Evolutionary conservation across 2,113 vertebrate species (phyloP), one percentile per base, ranked within the genome.

Genomic region (Cinclus mexicanus): DNA sequence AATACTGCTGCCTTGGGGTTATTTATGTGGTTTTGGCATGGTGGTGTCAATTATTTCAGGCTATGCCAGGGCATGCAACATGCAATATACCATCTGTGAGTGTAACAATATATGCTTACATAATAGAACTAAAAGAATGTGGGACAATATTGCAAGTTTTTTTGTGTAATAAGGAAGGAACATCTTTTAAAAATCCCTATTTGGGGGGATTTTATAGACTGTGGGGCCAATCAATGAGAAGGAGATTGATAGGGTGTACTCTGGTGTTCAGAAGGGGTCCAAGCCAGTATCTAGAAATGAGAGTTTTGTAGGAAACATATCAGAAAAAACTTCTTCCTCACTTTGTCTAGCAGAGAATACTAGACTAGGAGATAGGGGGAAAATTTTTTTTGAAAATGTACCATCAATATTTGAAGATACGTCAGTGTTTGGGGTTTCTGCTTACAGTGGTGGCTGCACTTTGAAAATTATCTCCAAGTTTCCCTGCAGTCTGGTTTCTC

Each of bases 81-180:
- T 49, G 56, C 28, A 41, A 2, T 37, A 21, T 17, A 11, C n/a
- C 55, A 12, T 63, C 71, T 68, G 35, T 65, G 50, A 37, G 25
- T 39, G 11, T 60, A 87, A 47, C 25, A 33, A 29, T 47, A 41
- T 35, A n/a, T 3, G 24, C 46, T 55, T 59, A 31, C 22, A 10
- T 52, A 56, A 77, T 28, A 47, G 64, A 76, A 29, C 31, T 67
- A 26, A 41, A 86, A 86, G 63, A 72, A 47, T 9, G 10, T 17
- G 3, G 4, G 6, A 2, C 52, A 69, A 59, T 5, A 37, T 13
- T 37, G 46, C 7, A 19, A 29, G 2, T 1, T 1, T 25, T 31
- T 80, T 35, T 60, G 24, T 87, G 23, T 86, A 69, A 39, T 22
- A 47, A 59, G 49, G 46, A 16, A 83, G 14, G 3, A 86, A n/a